Percentiles rank a stretch among this genome's conserved stretches.
phyloP scores from a whole-genome alignment of 2,113 vertebrate species.

The Rissa tridactyla region DNA sequence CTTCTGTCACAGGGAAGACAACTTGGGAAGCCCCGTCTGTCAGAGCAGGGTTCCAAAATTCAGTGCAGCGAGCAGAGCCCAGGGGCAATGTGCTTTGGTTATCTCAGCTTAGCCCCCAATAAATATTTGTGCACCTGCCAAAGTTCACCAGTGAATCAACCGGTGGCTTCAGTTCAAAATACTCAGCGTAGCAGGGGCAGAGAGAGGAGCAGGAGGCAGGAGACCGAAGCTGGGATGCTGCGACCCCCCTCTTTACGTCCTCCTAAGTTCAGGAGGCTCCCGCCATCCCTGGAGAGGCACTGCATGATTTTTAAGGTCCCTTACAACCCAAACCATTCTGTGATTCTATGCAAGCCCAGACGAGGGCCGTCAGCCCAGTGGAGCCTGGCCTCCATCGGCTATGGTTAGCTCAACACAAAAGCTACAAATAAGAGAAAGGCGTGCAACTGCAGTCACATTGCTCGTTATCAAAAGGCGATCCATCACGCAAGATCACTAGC shows the following conservation, averaged over 20 bases:
- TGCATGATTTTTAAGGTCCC: background rate
- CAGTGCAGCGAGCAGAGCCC: background rate
- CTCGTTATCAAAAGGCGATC: fast-evolving
- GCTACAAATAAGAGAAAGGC: background rate
- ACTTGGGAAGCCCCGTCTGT: background rate
- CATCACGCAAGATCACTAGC: fast-evolving
- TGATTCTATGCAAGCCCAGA: background rate
- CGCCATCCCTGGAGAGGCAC: background rate
- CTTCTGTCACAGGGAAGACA: background rate
- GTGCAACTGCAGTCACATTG: fast-evolving
- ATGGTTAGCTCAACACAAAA: fast-evolving
- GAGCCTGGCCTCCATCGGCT: background rate
- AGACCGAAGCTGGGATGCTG: background rate
- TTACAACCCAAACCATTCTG: background rate
- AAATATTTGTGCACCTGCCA: conserved; percentile 31
- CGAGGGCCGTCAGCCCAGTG: fast-evolving
- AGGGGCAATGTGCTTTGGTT: background rate
- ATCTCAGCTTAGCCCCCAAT: background rate
- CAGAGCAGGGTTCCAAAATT: background rate
- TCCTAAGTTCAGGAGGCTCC: background rate
- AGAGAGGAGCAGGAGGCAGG: background rate
- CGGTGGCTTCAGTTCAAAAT: background rate
- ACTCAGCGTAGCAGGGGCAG: fast-evolving
- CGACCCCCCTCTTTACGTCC: fast-evolving
- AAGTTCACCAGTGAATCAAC: conserved; percentile 3